These are phyloP conservation scores for Onchidella celtica DNA, from an alignment of 2,888 invertebrate genomes.

Conservation along the genomic window DNA sequence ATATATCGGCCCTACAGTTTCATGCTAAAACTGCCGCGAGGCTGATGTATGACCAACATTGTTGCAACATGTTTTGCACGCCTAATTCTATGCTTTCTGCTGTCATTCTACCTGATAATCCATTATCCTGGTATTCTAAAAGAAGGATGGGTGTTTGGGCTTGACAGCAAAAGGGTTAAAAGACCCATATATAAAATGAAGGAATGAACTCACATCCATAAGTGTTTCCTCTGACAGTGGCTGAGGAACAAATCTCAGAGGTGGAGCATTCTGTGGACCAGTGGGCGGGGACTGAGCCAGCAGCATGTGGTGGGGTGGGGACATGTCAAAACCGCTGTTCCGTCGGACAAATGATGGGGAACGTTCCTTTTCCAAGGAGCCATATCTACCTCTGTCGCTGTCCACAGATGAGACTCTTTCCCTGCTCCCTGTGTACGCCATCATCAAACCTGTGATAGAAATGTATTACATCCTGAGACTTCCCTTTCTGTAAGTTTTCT, in stretches of 20 bases:
- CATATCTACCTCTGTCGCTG: conserved; percentile 58
- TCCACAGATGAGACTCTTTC: conserved; percentile 58
- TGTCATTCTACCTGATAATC: too few species aligned
- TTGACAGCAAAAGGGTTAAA: too few species aligned
- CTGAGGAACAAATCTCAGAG: conserved; percentile 89
- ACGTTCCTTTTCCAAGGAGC: conserved; percentile 60
- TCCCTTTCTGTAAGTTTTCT: background rate
- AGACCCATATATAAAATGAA: too few species aligned
- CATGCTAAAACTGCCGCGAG: too few species aligned
- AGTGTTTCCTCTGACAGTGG: conserved; percentile 97
- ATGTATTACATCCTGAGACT: background rate
- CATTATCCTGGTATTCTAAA: too few species aligned
- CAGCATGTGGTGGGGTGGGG: conserved; percentile 67
- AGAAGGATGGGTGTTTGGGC: too few species aligned
- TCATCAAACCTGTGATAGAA: conserved; percentile 3
- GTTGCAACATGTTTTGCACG: too few species aligned
- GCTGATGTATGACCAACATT: too few species aligned
- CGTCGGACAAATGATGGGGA: conserved; percentile 57
- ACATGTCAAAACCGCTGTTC: conserved; percentile 60
- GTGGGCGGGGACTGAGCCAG: conserved; percentile 54
- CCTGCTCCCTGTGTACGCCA: conserved; percentile 50
- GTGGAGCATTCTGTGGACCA: conserved; percentile 80
- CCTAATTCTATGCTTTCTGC: too few species aligned
- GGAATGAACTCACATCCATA: conserved; percentile 86
- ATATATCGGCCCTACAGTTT: too few species aligned